phyloP scores from a whole-genome alignment of 2,113 vertebrate species.

The Bos taurus region DNA sequence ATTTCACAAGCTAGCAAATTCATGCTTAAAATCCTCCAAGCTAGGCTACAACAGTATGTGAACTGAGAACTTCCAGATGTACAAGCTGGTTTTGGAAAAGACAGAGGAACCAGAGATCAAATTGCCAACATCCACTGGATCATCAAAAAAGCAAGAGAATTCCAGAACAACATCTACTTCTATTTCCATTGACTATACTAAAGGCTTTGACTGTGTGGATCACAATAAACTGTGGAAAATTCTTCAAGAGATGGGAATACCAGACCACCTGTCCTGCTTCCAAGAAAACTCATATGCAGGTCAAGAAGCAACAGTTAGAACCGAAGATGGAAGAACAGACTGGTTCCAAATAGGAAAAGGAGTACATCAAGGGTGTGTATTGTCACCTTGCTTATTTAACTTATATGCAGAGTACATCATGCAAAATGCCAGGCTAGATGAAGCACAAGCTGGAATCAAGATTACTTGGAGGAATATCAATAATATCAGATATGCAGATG shows the following conservation, averaged over 20 bases:
- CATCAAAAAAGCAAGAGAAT: background rate
- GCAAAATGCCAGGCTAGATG: background rate
- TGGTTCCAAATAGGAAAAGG: background rate
- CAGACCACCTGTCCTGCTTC: background rate
- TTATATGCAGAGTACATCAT: background rate
- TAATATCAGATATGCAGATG: background rate
- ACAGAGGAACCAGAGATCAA: background rate
- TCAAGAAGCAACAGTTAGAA: background rate
- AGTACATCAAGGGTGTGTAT: background rate
- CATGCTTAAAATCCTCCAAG: background rate
- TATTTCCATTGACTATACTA: background rate
- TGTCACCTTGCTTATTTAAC: background rate
- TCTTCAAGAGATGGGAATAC: background rate
- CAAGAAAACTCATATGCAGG: background rate
- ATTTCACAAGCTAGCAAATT: background rate
- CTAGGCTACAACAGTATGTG: background rate
- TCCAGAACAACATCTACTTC: background rate
- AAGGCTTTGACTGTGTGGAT: background rate
- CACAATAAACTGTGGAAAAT: background rate
- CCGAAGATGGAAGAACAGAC: background rate
- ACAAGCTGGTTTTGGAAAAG: background rate
- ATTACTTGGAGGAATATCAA: background rate
- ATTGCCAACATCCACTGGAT: background rate
- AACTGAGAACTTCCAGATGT: background rate
- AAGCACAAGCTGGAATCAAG: background rate